These are phyloP conservation scores for Leptinotarsa rubiginosa DNA, from an alignment of 2,888 invertebrate genomes.

Conservation along the genomic window DNA sequence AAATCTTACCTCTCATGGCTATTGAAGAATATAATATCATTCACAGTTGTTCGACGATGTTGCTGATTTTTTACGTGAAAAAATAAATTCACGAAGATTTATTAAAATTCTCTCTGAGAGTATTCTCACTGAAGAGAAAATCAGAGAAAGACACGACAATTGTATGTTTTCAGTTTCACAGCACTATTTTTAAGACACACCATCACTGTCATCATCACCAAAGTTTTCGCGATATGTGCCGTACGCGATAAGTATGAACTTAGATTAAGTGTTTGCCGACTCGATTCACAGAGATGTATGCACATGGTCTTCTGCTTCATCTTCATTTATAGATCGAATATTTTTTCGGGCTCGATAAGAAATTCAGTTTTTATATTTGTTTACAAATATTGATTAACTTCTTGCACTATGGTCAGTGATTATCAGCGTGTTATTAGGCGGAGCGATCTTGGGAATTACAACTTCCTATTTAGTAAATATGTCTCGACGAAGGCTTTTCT, in stretches of 20 bases:
- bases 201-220: constrained; percentile 41
- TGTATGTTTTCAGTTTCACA: constrained; percentile 39
- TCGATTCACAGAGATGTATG: neutral
- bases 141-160: neutral
- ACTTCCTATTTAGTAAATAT: constrained; percentile 24
- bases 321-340: constrained; percentile 7
- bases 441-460: constrained; percentile 23
- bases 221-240: neutral
- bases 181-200: constrained; percentile 43
- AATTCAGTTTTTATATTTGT: constrained; percentile 17
- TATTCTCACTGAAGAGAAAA: neutral
- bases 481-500: constrained; percentile 13
- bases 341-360: constrained; percentile 10
- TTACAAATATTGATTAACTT: constrained; percentile 10
- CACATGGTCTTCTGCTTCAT: neutral
- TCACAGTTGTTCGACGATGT: neutral
- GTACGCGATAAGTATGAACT: neutral
- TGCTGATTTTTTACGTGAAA: neutral
- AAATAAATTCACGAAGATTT: neutral
- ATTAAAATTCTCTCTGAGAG: neutral
- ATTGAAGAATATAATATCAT: constrained; percentile 35
- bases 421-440: neutral
- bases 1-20: constrained; percentile 45
- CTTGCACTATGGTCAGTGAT: constrained; percentile 12
- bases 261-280: constrained; percentile 1